Conservation (phyloP, 2,888 invertebrate genomes). For the Drosophila cracens region DNA sequence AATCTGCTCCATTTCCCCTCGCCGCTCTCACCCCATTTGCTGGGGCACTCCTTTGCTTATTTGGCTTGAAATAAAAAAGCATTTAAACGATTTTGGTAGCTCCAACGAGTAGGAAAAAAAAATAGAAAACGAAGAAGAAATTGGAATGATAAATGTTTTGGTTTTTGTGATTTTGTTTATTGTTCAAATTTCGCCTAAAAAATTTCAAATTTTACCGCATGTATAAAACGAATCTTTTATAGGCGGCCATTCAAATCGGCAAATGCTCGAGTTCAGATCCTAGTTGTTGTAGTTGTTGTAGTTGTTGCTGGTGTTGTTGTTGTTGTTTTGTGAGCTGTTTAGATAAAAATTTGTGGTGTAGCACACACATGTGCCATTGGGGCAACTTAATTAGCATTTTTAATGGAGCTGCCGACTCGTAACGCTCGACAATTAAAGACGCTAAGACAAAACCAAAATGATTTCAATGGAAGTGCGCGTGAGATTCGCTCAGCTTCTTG, state of each 20-base stretch:
- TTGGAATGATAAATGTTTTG: slow-evolving; percentile 81
- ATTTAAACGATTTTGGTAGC: slow-evolving; percentile 75
- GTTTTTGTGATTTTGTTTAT: slow-evolving; percentile 82
- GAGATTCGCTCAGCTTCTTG: slow-evolving; percentile 44
- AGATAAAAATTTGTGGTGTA: slow-evolving; percentile 75
- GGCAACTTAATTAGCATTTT: slow-evolving; percentile 80
- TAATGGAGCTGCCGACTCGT: slow-evolving; percentile 80
- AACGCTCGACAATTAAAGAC: slow-evolving; percentile 75
- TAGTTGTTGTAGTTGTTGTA: slow-evolving; percentile 26
- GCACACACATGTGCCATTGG: slow-evolving; percentile 72
- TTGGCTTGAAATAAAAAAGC: slow-evolving; percentile 80
- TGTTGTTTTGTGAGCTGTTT: slow-evolving; percentile 75
- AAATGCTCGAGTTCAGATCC: slow-evolving; percentile 55
- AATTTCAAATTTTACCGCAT: slow-evolving; percentile 75
- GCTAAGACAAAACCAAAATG: slow-evolving; percentile 26
- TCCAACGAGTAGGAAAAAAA: slow-evolving; percentile 16
- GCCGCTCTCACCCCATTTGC: background rate
- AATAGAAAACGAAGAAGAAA: slow-evolving; percentile 32
- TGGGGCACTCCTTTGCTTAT: slow-evolving; percentile 75
- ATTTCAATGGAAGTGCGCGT: slow-evolving; percentile 59
- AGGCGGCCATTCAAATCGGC: slow-evolving; percentile 65
- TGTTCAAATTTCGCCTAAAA: slow-evolving; percentile 78
- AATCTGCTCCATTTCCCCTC: slow-evolving; percentile 2
- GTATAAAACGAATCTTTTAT: slow-evolving; percentile 75
- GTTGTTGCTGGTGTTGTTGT: slow-evolving; percentile 48